Percentiles rank a stretch among this genome's conserved stretches.
Evolutionary conservation across 2,888 invertebrate species (phyloP).

Genomic region (Melikaiella ostensackeni): DNA sequence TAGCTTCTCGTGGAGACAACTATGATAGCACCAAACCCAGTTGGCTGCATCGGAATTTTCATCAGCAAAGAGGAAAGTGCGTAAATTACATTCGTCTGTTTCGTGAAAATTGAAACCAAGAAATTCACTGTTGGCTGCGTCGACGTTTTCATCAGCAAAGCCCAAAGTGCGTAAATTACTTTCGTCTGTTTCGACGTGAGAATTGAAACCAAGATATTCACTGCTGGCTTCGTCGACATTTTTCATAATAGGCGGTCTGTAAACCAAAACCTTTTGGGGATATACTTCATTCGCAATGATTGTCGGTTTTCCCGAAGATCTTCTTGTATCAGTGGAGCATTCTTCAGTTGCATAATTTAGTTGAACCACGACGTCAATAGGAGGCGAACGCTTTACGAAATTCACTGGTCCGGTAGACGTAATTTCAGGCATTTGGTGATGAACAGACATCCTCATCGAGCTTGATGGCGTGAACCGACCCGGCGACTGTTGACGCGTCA

Average conservation of each 20-base stretch:
- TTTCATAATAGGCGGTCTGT: too few relatives aligned
- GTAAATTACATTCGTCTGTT: background rate
- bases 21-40: too few relatives aligned
- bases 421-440: background rate
- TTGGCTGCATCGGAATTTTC: too few relatives aligned
- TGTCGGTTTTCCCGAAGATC: background rate
- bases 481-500: background rate
- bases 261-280: background rate
- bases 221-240: background rate
- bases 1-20: too few relatives aligned
- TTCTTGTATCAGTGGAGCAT: background rate
- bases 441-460: background rate
- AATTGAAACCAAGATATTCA: background rate
- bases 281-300: conserved; percentile 3
- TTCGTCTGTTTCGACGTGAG: background rate
- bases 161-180: background rate
- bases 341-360: background rate
- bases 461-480: too few relatives aligned
- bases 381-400: background rate
- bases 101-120: background rate
- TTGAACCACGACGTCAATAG: background rate
- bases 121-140: background rate
- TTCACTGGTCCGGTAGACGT: conserved; percentile 3
- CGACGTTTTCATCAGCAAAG: too few relatives aligned
- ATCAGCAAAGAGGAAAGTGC: background rate